A percentile compares a stretch with the other conserved stretches of the same genome.
Conservation (phyloP, 2,888 invertebrate species). For the Eucera pruinosa region DNA sequence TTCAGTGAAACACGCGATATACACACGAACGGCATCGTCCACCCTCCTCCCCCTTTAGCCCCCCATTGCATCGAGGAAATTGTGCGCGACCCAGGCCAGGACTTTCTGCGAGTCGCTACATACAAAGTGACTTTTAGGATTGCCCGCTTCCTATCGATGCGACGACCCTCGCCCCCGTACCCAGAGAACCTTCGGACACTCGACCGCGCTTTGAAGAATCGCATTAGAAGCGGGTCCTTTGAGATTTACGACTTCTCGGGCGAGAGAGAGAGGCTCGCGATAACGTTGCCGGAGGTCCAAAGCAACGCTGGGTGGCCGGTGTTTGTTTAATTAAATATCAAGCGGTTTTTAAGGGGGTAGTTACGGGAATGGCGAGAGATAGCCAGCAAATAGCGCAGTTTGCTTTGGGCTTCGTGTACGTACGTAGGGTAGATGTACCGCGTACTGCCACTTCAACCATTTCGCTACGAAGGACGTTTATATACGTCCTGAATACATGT, state of each 20-base stretch:
- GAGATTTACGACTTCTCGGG: conserved; percentile 11
- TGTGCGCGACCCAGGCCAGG: conserved; percentile 24
- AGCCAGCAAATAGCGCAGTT: not conserved
- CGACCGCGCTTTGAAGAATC: conserved; percentile 31
- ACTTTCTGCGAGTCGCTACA: conserved; percentile 40
- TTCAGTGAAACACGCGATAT: conserved; percentile 65
- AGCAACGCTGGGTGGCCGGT: no score
- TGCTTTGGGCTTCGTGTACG: no score
- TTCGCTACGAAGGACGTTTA: no score
- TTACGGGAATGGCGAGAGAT: not conserved
- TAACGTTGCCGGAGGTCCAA: not conserved
- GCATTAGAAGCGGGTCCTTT: conserved; percentile 1
- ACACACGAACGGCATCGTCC: no score
- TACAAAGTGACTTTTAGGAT: conserved; percentile 59
- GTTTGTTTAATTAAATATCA: conserved; percentile 36
- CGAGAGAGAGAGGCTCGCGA: not conserved
- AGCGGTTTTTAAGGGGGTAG: no score
- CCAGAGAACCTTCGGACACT: not conserved
- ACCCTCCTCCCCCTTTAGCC: no score
- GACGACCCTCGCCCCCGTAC: conserved; percentile 12
- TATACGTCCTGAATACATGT: no score
- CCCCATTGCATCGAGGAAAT: conserved; percentile 39
- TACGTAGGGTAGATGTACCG: no score
- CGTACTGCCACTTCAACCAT: no score
- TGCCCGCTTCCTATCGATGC: conserved; percentile 22